Conservation (phyloP, 2,113 vertebrate genomes). For the Paramisgurnus dabryanus region DNA sequence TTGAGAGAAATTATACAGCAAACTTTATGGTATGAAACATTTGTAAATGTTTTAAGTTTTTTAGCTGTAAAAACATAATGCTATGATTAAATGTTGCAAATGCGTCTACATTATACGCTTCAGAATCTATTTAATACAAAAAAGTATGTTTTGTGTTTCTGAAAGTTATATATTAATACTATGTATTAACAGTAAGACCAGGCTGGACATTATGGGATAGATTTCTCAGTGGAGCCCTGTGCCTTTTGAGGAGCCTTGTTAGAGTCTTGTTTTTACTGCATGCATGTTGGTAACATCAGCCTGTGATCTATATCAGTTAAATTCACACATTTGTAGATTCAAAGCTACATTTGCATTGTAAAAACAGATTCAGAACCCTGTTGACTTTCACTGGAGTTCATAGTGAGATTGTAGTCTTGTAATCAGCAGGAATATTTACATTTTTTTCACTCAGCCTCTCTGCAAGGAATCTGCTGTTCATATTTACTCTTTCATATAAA, state of each 20-base stretch:
- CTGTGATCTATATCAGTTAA: not conserved
- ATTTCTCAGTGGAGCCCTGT: too few relatives aligned
- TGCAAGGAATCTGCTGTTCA: constrained; percentile 21
- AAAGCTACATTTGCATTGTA: not conserved
- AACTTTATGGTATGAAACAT: too few relatives aligned
- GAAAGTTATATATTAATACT: too few relatives aligned
- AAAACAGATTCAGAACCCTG: not conserved
- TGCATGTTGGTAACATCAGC: not conserved
- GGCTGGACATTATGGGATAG: not conserved
- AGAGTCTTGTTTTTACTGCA: not conserved
- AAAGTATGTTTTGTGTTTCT: too few relatives aligned
- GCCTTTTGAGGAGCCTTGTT: not conserved
- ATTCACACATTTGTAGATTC: not conserved
- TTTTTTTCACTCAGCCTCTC: constrained; percentile 22
- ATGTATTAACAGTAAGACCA: too few relatives aligned
- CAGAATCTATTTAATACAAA: too few relatives aligned
- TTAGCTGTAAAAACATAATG: too few relatives aligned
- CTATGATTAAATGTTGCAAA: too few relatives aligned
- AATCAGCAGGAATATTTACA: constrained; percentile 44
- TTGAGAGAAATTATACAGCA: too few relatives aligned
- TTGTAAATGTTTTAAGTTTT: too few relatives aligned
- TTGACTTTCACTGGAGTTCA: constrained; percentile 32
- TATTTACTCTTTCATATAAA: constrained; percentile 20
- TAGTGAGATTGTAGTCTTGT: constrained; percentile 23
- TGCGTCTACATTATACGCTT: too few relatives aligned